Evolutionary conservation across 2,888 invertebrate genomes (phyloP).

Genomic region (Synergus japonicus): DNA sequence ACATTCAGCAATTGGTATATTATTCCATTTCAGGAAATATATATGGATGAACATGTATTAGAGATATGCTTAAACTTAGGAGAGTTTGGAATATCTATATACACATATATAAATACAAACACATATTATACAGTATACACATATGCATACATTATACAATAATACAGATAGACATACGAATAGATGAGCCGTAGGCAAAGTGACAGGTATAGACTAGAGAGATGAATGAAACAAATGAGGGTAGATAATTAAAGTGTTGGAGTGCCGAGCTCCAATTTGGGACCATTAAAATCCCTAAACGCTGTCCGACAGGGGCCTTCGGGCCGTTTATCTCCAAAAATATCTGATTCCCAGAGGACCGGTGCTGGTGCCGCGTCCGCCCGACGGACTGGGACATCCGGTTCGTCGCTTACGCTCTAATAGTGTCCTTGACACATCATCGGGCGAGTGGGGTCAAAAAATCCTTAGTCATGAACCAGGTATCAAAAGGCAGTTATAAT

Average conservation of each 20-base stretch:
- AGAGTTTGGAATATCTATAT: neutral
- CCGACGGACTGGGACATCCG: slow-evolving; percentile 63
- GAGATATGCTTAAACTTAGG: neutral
- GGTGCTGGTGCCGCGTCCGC: slow-evolving; percentile 49
- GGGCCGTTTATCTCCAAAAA: slow-evolving; percentile 66
- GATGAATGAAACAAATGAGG: slow-evolving; percentile 73
- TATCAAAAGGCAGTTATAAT: neutral
- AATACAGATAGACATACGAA: slow-evolving; percentile 40
- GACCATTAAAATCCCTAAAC: slow-evolving; percentile 72
- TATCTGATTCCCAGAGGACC: slow-evolving; percentile 63
- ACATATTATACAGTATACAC: slow-evolving; percentile 6
- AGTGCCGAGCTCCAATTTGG: slow-evolving; percentile 68
- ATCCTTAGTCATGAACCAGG: slow-evolving; percentile 22
- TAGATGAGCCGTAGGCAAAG: slow-evolving; percentile 44
- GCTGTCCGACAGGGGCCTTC: slow-evolving; percentile 63
- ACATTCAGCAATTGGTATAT: slow-evolving; percentile 28
- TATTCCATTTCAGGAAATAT: slow-evolving; percentile 31
- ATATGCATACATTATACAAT: neutral
- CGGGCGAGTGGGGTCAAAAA: slow-evolving; percentile 1
- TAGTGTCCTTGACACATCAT: slow-evolving; percentile 45
- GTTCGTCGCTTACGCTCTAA: slow-evolving; percentile 47
- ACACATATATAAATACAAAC: neutral
- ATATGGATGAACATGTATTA: slow-evolving; percentile 16
- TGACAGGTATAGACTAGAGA: slow-evolving; percentile 55
- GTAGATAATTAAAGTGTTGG: slow-evolving; percentile 73